Evolutionary conservation across 2,113 vertebrate genomes (phyloP).

Genomic region (Ceyx margarethae): DNA sequence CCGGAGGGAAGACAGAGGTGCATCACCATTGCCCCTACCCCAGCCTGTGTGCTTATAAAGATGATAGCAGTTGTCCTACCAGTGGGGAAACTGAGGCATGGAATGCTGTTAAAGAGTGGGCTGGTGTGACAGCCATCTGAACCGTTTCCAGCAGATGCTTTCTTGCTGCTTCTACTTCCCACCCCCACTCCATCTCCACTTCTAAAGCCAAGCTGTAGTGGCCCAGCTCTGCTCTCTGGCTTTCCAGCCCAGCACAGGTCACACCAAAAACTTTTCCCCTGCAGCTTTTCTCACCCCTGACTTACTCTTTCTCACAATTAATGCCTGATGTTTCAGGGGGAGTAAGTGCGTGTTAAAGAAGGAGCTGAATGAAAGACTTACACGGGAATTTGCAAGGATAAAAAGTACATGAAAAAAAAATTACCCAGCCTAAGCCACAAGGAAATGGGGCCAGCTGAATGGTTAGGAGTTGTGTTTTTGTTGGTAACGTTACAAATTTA

Average conservation of each 20-base stretch:
- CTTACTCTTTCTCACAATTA: not conserved
- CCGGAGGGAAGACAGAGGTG: not conserved
- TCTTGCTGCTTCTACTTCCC: not conserved
- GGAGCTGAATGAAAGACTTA: not conserved
- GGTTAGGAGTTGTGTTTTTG: slow-evolving; percentile 4
- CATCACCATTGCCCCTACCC: not conserved
- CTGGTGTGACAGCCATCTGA: not conserved
- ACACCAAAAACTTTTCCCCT: not conserved
- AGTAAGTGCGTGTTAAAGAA: not conserved
- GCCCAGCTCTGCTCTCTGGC: not conserved
- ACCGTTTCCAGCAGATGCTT: not conserved
- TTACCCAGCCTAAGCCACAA: not conserved
- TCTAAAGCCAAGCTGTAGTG: not conserved
- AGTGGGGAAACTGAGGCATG: not conserved
- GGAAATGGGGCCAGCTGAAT: not conserved
- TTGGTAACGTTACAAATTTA: slow-evolving; percentile 36
- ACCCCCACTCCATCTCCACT: not conserved
- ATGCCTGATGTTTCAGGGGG: not conserved
- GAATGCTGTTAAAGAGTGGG: not conserved
- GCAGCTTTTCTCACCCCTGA: not conserved
- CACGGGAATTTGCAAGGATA: not conserved
- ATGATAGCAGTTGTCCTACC: not conserved
- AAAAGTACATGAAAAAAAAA: slow-evolving; percentile 17
- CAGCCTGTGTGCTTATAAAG: not conserved
- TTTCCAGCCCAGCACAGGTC: not conserved